phyloP scores from a whole-genome alignment of 1,140 invertebrate species.

The Heliconius nattereri region DNA sequence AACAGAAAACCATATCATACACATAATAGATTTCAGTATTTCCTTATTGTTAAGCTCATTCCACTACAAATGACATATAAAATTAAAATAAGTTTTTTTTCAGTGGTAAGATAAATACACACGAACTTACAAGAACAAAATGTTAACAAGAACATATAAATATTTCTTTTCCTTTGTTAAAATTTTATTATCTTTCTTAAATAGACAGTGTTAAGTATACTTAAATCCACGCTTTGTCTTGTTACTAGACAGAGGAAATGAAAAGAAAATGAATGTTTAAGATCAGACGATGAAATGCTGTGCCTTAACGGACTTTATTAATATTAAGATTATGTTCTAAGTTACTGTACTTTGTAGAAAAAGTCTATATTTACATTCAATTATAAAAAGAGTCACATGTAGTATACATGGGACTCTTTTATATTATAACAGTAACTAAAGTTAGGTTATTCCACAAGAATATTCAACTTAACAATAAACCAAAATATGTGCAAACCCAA shows the following conservation, averaged over 20 bases:
- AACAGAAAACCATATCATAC: background rate
- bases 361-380: background rate
- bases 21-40: background rate
- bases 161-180: no score
- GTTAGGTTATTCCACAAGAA: conserved; percentile 32
- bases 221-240: no score
- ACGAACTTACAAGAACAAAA: no score
- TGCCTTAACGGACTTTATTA: background rate
- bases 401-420: background rate
- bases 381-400: background rate
- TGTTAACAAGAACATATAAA: no score
- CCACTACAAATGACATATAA: background rate
- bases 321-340: background rate
- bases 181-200: no score
- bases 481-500: conserved; percentile 33
- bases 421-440: conserved; percentile 6
- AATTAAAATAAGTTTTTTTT: background rate
- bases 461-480: conserved; percentile 35
- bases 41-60: background rate
- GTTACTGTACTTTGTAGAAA: background rate
- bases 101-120: no score
- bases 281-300: no score
- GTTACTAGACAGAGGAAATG: no score
- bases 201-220: no score
- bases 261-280: no score